Base-by-base conservation (phyloP, 2,797 vertebrate species). In the Peromyscus aztecus region DNA sequence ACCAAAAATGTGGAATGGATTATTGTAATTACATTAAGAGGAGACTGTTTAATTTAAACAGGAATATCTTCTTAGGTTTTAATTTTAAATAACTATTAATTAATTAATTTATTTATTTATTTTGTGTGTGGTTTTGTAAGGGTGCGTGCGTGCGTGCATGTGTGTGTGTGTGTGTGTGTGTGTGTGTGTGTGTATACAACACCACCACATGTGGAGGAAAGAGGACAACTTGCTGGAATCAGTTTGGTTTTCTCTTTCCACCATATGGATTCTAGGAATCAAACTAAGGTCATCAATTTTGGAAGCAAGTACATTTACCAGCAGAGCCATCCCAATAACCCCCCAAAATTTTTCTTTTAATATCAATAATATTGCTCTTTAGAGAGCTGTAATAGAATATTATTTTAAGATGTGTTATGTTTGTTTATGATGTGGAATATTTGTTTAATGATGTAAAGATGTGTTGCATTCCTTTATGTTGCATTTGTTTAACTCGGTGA, bases 61-160 rank as follows among this genome's bases (percentile, higher is more conserved):
- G 19, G 23, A 89, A 90, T 82, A 92, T n/a, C 37, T 71, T 91
- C 31, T 90, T 71, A 40, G n/a, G 7, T 23, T 93, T 95, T 65
- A 65, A 76, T 82, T 94, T 94, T 91, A 76, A 75, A 91, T 40
- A 37, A 76, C 2, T 34, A 34, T 95, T 23, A 52, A 52, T 77
- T n/a, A 82, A 67, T 76, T 69, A n/a, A n/a, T n/a, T n/a, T n/a
- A n/a, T n/a, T n/a, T n/a, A n/a, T n/a, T n/a, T n/a, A n/a, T n/a
- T n/a, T n/a, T n/a, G 4, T 21, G 49, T 34, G 5, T 49, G 43
- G n/a, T n/a, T n/a, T n/a, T 43, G 73, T 27, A 43, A 34, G 14
- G 2, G 46, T 52, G 77, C 12, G 21, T n/a, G 14, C 12, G 16
- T 75, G 73, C 27, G 27, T 77, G 77, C n/a, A n/a, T n/a, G n/a